Evolutionary conservation across 2,797 vertebrate species (phyloP).

Genomic region (Gadopsis bispinosus): DNA sequence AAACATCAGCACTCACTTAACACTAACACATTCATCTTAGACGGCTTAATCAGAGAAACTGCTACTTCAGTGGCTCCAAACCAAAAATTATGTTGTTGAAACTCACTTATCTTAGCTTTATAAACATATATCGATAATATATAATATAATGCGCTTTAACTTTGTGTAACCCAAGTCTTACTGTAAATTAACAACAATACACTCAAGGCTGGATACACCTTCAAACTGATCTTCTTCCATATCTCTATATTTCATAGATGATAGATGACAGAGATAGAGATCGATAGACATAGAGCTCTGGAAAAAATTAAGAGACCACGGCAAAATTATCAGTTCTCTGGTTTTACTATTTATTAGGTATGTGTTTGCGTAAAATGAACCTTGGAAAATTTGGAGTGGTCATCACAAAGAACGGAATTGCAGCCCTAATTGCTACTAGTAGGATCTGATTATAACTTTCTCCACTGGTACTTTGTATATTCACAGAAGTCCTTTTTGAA

Average conservation of each 20-base stretch:
- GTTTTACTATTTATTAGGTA: too few relatives aligned
- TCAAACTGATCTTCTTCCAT: not conserved
- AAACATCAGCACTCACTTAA: slow-evolving; percentile 42
- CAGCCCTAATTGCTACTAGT: not conserved
- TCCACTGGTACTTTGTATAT: not conserved
- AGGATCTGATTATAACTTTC: not conserved
- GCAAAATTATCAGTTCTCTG: too few relatives aligned
- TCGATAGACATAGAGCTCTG: too few relatives aligned
- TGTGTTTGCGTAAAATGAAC: too few relatives aligned
- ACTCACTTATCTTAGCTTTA: not conserved
- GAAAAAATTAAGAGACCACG: too few relatives aligned
- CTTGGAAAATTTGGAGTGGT: too few relatives aligned
- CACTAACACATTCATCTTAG: slow-evolving; percentile 25
- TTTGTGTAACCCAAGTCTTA: not conserved
- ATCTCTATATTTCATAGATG: too few relatives aligned
- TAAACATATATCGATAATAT: too few relatives aligned
- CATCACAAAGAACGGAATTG: not conserved
- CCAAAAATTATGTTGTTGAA: slow-evolving; percentile 6
- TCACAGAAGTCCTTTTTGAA: not conserved
- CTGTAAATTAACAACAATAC: not conserved
- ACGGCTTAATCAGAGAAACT: slow-evolving; percentile 8
- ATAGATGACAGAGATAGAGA: too few relatives aligned
- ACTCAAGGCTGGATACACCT: not conserved
- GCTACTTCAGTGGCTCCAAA: not conserved
- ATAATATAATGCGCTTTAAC: not conserved